These are phyloP conservation scores for Chascanopsetta lugubris DNA, from an alignment of 2,113 vertebrate species.

Conservation along the genomic window DNA sequence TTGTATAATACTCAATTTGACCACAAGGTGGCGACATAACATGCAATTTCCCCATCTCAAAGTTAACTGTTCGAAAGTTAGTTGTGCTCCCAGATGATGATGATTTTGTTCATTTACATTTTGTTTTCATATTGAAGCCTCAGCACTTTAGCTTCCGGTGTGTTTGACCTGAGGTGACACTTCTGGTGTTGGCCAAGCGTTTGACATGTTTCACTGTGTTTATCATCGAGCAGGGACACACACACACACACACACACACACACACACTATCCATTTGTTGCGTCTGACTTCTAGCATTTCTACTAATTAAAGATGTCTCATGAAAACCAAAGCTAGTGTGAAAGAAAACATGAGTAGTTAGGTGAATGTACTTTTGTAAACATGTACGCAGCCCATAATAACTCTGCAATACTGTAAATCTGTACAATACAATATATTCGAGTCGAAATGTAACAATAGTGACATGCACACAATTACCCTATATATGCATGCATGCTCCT, in stretches of 20 bases:
- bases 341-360: slow-evolving; percentile 24
- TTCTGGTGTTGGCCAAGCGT: not conserved
- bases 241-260: slow-evolving; percentile 8
- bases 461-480: not conserved
- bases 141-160: slow-evolving; percentile 45
- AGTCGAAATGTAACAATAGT: not conserved
- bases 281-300: slow-evolving; percentile 23
- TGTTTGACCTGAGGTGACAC: slow-evolving; percentile 34
- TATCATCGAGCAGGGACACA: slow-evolving; percentile 27
- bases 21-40: slow-evolving; percentile 67
- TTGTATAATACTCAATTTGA: not conserved
- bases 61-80: slow-evolving; percentile 30
- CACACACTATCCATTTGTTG: slow-evolving; percentile 5
- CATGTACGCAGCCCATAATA: slow-evolving; percentile 34
- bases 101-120: slow-evolving; percentile 7
- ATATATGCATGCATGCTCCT: not conserved
- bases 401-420: slow-evolving; percentile 4
- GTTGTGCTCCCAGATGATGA: not conserved
- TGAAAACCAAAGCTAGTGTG: slow-evolving; percentile 73
- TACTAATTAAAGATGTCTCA: slow-evolving; percentile 69
- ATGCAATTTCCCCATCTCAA: slow-evolving; percentile 36
- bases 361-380: slow-evolving; percentile 67
- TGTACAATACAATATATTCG: slow-evolving; percentile 1
- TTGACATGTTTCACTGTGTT: slow-evolving; percentile 40
- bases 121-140: slow-evolving; percentile 35